These are phyloP conservation scores for Aphis gossypii DNA, from an alignment of 1,140 invertebrate species.

Conservation along the genomic window DNA sequence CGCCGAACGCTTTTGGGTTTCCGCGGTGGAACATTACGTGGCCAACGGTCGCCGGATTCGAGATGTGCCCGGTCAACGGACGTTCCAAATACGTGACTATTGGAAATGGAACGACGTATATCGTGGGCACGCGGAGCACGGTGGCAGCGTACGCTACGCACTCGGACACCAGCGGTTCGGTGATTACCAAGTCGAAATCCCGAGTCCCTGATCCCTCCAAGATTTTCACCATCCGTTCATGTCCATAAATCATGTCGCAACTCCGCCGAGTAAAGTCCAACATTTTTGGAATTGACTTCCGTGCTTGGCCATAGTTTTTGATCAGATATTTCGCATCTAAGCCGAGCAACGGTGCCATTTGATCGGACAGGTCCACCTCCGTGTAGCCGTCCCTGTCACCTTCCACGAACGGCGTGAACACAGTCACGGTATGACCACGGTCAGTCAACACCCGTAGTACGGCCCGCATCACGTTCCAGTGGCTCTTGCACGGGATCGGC, in stretches of 20 bases:
- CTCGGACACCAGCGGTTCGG: not conserved
- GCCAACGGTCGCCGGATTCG: not conserved
- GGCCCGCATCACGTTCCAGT: conserved; percentile 63
- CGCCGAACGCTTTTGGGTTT: fast-evolving
- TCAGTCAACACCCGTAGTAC: conserved; percentile 62
- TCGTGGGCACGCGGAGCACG: not conserved
- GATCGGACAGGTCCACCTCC: not conserved
- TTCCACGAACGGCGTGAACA: conserved; percentile 59
- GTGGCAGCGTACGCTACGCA: not conserved
- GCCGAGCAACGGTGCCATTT: no score
- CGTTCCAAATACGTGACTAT: not conserved
- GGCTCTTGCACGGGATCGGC: conserved; percentile 61
- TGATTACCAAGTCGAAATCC: not conserved
- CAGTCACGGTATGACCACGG: conserved; percentile 62
- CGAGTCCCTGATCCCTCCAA: not conserved
- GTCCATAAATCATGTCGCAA: not conserved
- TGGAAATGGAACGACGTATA: not conserved
- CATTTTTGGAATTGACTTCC: not conserved
- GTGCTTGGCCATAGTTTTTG: no score
- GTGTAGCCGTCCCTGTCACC: not conserved
- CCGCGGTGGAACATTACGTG: not conserved
- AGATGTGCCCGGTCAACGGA: not conserved
- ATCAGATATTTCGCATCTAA: not conserved
- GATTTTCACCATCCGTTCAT: not conserved
- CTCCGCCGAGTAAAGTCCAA: fast-evolving